Evolutionary conservation across 2,888 invertebrate genomes (phyloP).

Genomic region (Dasysyrphus tricinctus): DNA sequence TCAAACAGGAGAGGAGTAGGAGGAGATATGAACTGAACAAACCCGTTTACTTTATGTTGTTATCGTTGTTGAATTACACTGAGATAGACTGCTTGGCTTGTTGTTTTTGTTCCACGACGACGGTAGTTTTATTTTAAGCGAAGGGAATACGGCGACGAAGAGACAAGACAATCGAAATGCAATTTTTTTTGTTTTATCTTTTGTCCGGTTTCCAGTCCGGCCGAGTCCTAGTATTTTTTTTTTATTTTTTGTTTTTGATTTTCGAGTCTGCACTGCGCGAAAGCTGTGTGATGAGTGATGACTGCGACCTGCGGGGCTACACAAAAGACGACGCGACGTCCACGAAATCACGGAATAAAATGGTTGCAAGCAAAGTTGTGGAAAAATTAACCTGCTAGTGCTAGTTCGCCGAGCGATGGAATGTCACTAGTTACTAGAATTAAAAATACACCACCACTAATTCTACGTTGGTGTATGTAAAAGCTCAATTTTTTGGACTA

Average conservation of each 20-base stretch:
- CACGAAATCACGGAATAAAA: conserved; percentile 11
- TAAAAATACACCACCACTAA: not conserved
- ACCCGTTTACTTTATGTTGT: conserved; percentile 28
- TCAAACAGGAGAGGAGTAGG: not conserved
- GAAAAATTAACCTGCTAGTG: conserved; percentile 15
- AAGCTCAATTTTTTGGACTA: conserved; percentile 32
- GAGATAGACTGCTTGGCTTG: conserved; percentile 18
- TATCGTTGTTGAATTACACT: conserved; percentile 29
- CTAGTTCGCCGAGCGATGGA: conserved; percentile 59
- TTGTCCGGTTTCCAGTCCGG: not conserved
- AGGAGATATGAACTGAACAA: conserved; percentile 40
- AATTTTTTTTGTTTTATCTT: conserved; percentile 10
- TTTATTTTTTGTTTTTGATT: not conserved
- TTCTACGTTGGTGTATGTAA: conserved; percentile 2
- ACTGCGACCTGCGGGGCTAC: not conserved
- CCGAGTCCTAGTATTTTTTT: not conserved
- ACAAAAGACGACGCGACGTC: not conserved
- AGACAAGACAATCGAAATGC: conserved; percentile 29
- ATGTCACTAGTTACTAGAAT: conserved; percentile 58
- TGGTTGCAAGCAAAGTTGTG: not conserved
- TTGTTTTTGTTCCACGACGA: conserved; percentile 17
- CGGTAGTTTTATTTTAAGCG: conserved; percentile 5
- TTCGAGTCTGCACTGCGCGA: not conserved
- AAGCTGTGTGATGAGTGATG: not conserved
- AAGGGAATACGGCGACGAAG: not conserved